A percentile compares a stretch with the other conserved stretches of the same genome.
Evolutionary conservation across 2,888 invertebrate genomes (phyloP).

Genomic region (Sesamia inferens): DNA sequence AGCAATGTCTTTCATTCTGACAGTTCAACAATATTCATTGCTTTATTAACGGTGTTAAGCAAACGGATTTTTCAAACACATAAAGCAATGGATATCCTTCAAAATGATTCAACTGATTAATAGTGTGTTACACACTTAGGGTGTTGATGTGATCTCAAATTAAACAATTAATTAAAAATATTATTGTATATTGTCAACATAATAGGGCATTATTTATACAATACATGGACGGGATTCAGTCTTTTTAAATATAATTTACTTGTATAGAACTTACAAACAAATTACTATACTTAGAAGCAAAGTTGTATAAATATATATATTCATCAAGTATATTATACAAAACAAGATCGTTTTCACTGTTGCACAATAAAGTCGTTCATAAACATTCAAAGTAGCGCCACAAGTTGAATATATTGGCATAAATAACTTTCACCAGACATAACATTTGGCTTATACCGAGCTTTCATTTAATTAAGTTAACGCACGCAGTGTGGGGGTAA

Average conservation of each 20-base stretch:
- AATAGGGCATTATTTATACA: conserved; percentile 45
- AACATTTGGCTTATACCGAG: conserved; percentile 6
- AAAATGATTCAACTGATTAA: not conserved
- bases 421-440: conserved; percentile 31
- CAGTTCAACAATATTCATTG: not conserved
- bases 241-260: conserved; percentile 57
- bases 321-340: conserved; percentile 1
- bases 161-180: conserved; percentile 13
- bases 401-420: conserved; percentile 2
- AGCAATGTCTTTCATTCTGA: not conserved
- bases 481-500: conserved; percentile 6
- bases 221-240: conserved; percentile 65
- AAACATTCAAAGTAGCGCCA: conserved; percentile 19
- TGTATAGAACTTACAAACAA: conserved; percentile 42
- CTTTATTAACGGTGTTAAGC: not conserved
- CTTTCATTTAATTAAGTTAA: conserved; percentile 27
- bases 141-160: conserved; percentile 9
- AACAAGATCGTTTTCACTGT: conserved; percentile 18
- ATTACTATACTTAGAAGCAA: not conserved
- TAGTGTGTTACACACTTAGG: not conserved
- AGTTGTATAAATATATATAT: conserved; percentile 16
- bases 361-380: conserved; percentile 8
- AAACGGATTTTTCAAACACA: not conserved
- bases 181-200: conserved; percentile 51
- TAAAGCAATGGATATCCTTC: not conserved